A percentile compares a stretch with the other conserved stretches of the same genome.
phyloP scores from a whole-genome alignment of 2,113 vertebrate genomes.

The Bombycilla garrulus region DNA sequence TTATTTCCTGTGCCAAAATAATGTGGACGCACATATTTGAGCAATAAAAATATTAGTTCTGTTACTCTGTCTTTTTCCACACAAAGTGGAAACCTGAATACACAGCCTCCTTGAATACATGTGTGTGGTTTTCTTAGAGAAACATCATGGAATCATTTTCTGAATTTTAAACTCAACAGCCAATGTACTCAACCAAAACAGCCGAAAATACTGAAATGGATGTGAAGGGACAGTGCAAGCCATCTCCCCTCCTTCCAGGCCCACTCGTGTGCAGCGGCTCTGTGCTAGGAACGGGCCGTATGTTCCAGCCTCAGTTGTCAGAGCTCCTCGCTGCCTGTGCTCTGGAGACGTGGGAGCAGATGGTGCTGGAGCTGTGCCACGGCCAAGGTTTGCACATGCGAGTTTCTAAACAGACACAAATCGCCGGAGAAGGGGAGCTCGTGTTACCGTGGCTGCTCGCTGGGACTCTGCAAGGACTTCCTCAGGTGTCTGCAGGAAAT shows the following conservation, averaged over 20 bases:
- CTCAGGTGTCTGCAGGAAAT: background rate
- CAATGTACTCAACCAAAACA: background rate
- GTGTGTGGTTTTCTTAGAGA: background rate
- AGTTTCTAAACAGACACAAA: background rate
- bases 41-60: background rate
- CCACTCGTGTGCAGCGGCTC: background rate
- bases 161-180: background rate
- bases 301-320: background rate
- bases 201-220: background rate
- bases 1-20: background rate
- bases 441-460: background rate
- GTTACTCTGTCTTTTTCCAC: background rate
- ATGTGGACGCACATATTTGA: background rate
- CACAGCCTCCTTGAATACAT: background rate
- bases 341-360: background rate
- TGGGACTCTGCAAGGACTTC: background rate
- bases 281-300: accelerated
- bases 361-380: slow-evolving; percentile 31
- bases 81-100: background rate
- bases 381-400: background rate
- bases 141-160: background rate
- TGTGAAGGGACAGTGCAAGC: background rate
- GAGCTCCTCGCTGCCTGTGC: background rate
- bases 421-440: accelerated
- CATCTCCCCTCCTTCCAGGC: background rate